A percentile compares a stretch with the other conserved stretches of the same genome.
These are phyloP conservation scores for Ondatra zibethicus DNA, from an alignment of 2,113 vertebrate species.

Conservation along the genomic window DNA sequence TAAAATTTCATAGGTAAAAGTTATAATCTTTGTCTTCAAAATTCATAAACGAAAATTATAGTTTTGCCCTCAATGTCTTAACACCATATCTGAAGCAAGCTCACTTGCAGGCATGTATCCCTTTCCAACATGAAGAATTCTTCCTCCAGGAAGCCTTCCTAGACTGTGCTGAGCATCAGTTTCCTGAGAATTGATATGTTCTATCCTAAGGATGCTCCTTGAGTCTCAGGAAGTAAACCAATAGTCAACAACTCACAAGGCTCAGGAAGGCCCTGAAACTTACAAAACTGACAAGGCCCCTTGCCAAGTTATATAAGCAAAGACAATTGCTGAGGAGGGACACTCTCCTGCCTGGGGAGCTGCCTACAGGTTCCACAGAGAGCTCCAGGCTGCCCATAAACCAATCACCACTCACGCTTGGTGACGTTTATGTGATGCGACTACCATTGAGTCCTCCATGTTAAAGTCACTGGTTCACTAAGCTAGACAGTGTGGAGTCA, in stretches of 20 bases:
- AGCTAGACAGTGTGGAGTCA: not conserved
- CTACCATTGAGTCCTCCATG: not conserved
- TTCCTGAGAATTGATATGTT: not conserved
- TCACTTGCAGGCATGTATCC: not conserved
- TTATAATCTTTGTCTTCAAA: not conserved
- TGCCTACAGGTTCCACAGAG: not conserved
- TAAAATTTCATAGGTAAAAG: not conserved
- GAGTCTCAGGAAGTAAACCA: not conserved
- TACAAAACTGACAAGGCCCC: not conserved
- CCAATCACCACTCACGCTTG: not conserved
- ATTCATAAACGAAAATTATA: not conserved
- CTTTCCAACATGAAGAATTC: not conserved
- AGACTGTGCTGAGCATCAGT: not conserved
- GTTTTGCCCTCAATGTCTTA: not conserved
- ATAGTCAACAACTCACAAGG: not conserved
- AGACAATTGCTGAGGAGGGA: not conserved
- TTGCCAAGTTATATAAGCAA: not conserved
- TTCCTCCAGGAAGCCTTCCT: not conserved
- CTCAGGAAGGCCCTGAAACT: not conserved
- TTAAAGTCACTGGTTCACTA: not conserved
- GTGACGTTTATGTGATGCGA: not conserved
- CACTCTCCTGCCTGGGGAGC: not conserved
- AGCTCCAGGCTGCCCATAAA: not conserved
- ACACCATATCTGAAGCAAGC: not conserved
- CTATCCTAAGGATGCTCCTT: no score